phyloP scores from a whole-genome alignment of 2,888 invertebrate genomes.

The Erebia palarica region DNA sequence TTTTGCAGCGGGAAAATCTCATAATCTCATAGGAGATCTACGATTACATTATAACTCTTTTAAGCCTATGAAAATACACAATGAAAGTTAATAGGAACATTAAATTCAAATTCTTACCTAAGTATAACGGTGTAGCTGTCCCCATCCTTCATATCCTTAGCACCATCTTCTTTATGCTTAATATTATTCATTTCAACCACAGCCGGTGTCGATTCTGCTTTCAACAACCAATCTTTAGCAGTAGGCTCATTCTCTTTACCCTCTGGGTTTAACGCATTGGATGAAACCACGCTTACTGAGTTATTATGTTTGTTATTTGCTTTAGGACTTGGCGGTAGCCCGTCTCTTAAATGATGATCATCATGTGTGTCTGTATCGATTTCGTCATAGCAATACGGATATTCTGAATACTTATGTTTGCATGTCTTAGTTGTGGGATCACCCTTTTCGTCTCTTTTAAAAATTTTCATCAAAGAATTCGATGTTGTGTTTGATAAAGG shows the following conservation, averaged over 20 bases:
- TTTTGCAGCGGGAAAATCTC: no score
- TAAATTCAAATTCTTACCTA: slow-evolving; percentile 61
- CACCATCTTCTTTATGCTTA: slow-evolving; percentile 70
- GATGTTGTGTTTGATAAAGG: slow-evolving; percentile 71
- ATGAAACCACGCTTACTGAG: slow-evolving; percentile 75
- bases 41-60: no score
- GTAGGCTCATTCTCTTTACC: slow-evolving; percentile 68
- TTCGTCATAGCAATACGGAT: slow-evolving; percentile 93
- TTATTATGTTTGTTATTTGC: slow-evolving; percentile 72
- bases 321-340: slow-evolving; percentile 71
- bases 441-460: slow-evolving; percentile 68
- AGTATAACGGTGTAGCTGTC: slow-evolving; percentile 91
- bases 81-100: background rate
- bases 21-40: no score
- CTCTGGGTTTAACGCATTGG: slow-evolving; percentile 67
- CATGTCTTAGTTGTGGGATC: slow-evolving; percentile 86
- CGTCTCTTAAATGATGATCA: slow-evolving; percentile 80
- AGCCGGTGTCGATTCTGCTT: slow-evolving; percentile 60
- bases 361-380: slow-evolving; percentile 89
- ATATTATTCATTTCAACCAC: slow-evolving; percentile 78
- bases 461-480: slow-evolving; percentile 69
- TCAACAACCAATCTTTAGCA: slow-evolving; percentile 72
- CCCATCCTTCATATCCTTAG: slow-evolving; percentile 80
- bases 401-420: slow-evolving; percentile 94
- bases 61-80: no score